phyloP scores from a whole-genome alignment of 2,797 vertebrate species.

The Meda fulgida region DNA sequence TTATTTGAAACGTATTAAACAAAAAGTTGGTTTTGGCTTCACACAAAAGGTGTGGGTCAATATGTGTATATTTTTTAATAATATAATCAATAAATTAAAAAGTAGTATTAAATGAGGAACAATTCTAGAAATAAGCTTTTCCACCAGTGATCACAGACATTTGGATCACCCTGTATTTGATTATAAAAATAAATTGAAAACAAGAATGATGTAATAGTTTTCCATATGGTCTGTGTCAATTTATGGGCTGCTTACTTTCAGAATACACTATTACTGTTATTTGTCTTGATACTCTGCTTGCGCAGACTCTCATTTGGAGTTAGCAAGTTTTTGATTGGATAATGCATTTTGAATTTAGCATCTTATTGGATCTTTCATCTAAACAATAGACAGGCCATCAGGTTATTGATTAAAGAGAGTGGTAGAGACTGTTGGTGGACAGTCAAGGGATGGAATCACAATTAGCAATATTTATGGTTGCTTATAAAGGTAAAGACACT shows the following conservation, averaged over 20 bases:
- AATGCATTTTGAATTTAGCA: constrained; percentile 25
- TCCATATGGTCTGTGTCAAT: neutral
- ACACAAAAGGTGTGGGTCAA: neutral
- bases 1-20: neutral
- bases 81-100: neutral
- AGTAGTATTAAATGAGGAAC: neutral
- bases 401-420: constrained; percentile 49
- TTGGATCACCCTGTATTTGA: neutral
- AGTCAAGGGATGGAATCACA: constrained; percentile 46
- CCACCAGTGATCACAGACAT: neutral
- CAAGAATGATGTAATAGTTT: neutral
- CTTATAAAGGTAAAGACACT: constrained; percentile 24
- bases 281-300: neutral
- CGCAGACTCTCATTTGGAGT: neutral
- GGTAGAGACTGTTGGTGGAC: constrained; percentile 18
- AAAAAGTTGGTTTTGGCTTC: neutral
- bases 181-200: neutral
- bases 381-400: constrained; percentile 32
- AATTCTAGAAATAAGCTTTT: neutral
- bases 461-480: constrained; percentile 53
- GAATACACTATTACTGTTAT: neutral
- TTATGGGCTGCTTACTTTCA: neutral
- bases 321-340: constrained; percentile 14
- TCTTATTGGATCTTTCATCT: constrained; percentile 30
- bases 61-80: neutral